phyloP scores from a whole-genome alignment of 2,797 vertebrate species.

The Sebastes diaconus region DNA sequence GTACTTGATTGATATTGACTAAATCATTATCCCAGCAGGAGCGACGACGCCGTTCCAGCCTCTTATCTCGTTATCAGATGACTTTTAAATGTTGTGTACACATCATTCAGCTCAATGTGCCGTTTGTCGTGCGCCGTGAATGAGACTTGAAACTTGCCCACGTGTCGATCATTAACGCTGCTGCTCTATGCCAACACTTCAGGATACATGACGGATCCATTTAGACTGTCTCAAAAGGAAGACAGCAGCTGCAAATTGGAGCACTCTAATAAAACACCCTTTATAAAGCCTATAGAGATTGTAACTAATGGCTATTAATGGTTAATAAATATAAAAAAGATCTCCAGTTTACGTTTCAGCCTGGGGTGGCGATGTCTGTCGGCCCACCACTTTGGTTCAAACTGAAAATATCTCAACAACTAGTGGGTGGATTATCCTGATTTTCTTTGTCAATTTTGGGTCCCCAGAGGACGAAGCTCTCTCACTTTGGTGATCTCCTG shows the following conservation, averaged over 20 bases:
- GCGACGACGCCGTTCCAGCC: background rate
- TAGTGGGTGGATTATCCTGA: background rate
- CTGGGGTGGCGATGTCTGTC: too few relatives aligned
- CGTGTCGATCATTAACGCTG: conserved; percentile 20
- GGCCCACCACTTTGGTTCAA: background rate
- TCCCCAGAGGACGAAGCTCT: background rate
- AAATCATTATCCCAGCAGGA: conserved; percentile 48
- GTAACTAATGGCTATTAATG: background rate
- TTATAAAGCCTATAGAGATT: background rate
- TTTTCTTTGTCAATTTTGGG: background rate
- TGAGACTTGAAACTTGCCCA: background rate
- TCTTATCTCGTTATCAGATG: conserved; percentile 64
- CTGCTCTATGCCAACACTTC: background rate
- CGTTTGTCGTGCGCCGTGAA: conserved; percentile 19
- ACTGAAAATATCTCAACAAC: background rate
- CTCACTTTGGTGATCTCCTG: background rate
- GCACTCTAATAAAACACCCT: background rate
- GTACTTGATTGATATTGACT: conserved; percentile 60
- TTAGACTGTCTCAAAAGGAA: background rate
- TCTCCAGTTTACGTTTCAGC: background rate
- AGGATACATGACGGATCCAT: background rate
- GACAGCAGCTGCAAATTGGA: background rate
- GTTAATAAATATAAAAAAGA: background rate
- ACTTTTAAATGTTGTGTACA: conserved; percentile 69
- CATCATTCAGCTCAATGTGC: conserved; percentile 28